These are phyloP conservation scores for Fulica atra DNA, from an alignment of 2,113 vertebrate species.

Conservation along the genomic window DNA sequence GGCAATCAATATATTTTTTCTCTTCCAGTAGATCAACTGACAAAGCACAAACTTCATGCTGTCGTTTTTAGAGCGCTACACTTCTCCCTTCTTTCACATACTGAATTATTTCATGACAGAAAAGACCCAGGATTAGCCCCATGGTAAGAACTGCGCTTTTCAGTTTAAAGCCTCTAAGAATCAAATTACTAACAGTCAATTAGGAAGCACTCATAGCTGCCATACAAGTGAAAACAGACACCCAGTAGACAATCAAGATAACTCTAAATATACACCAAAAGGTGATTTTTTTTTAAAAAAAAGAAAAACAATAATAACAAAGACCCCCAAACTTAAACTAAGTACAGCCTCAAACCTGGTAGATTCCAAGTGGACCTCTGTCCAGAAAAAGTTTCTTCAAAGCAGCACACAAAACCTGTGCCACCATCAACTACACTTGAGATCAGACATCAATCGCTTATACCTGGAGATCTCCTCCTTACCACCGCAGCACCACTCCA, in stretches of 20 bases:
- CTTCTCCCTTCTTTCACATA: constrained; percentile 13
- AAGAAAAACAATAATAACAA: neutral
- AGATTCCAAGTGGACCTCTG: neutral
- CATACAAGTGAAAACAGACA: constrained; percentile 57
- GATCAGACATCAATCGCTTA: neutral
- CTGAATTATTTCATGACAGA: neutral
- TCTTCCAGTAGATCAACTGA: neutral
- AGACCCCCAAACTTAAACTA: neutral
- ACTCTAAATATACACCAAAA: neutral
- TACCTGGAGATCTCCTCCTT: neutral
- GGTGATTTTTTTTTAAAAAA: neutral
- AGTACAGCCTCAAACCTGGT: neutral
- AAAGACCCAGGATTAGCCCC: neutral
- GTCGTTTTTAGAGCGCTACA: neutral
- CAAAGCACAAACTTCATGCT: constrained; percentile 12
- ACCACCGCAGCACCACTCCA: neutral
- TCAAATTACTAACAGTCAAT: constrained; percentile 12
- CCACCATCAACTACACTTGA: neutral
- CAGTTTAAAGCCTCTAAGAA: constrained; percentile 22
- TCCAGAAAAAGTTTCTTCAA: neutral
- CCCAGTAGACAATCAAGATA: constrained; percentile 31
- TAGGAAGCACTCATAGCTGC: constrained; percentile 51
- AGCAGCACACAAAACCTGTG: neutral
- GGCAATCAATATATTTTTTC: constrained; percentile 9
- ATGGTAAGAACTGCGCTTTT: neutral